A percentile compares a stretch with the other conserved stretches of the same genome.
Conservation (phyloP, 1,140 invertebrate species). For the Homalodisca vitripennis region DNA sequence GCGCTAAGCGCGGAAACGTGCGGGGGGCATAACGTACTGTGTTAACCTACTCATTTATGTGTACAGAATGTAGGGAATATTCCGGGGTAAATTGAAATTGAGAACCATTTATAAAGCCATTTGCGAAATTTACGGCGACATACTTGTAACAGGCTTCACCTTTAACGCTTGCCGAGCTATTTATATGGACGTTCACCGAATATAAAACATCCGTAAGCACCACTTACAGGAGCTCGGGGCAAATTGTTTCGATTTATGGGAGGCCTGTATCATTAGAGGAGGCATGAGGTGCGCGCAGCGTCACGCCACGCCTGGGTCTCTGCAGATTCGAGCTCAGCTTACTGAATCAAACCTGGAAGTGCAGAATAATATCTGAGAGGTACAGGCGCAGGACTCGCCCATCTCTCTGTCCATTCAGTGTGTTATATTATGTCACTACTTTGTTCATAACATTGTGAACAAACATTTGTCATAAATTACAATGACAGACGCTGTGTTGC, state of each 20-base stretch:
- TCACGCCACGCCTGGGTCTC: too few relatives aligned
- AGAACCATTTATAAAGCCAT: conserved; percentile 26
- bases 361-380: too few relatives aligned
- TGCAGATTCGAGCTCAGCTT: too few relatives aligned
- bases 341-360: too few relatives aligned
- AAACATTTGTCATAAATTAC: too few relatives aligned
- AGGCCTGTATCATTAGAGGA: conserved; percentile 4
- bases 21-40: conserved; percentile 7
- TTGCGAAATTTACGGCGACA: conserved; percentile 14
- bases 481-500: too few relatives aligned
- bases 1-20: conserved; percentile 18
- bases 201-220: conserved; percentile 26
- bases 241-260: conserved; percentile 22
- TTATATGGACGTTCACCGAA: conserved; percentile 21
- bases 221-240: conserved; percentile 20
- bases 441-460: too few relatives aligned
- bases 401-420: too few relatives aligned
- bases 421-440: too few relatives aligned
- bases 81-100: conserved; percentile 20
- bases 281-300: background rate
- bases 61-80: conserved; percentile 25
- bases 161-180: conserved; percentile 21
- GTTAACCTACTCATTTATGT: conserved; percentile 25
- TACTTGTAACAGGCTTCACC: conserved; percentile 19
- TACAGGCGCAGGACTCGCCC: too few relatives aligned